Percentiles rank a stretch among this genome's conserved stretches.
These are phyloP conservation scores for Metaphire vulgaris DNA, from an alignment of 1,140 invertebrate species.

Conservation along the genomic window DNA sequence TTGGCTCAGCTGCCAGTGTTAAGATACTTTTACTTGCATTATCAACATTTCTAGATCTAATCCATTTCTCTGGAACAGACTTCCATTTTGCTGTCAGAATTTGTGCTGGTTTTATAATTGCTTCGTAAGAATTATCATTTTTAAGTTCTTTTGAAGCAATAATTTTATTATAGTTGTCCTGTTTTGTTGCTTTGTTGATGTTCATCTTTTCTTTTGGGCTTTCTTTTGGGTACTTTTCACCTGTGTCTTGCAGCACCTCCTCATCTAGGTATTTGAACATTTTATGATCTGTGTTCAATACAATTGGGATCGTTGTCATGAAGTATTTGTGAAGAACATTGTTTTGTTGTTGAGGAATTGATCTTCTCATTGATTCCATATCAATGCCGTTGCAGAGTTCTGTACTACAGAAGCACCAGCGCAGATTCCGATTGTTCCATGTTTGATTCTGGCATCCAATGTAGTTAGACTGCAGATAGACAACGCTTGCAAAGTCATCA, in stretches of 20 bases:
- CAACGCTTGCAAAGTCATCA: slow-evolving; percentile 11
- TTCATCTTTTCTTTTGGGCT: too few relatives aligned
- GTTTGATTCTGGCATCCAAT: slow-evolving; percentile 23
- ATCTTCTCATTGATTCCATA: neutral
- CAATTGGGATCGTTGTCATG: neutral
- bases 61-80: too few relatives aligned
- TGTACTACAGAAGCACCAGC: slow-evolving; percentile 21
- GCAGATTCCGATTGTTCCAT: slow-evolving; percentile 20
- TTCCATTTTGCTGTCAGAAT: too few relatives aligned
- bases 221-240: too few relatives aligned
- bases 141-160: too few relatives aligned
- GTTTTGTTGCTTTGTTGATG: too few relatives aligned
- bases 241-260: neutral
- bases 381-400: slow-evolving; percentile 22
- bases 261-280: neutral
- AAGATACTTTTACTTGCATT: too few relatives aligned
- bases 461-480: neutral
- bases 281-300: neutral
- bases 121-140: too few relatives aligned
- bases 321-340: neutral
- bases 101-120: too few relatives aligned
- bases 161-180: too few relatives aligned
- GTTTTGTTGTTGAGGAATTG: neutral
- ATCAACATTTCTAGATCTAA: too few relatives aligned
- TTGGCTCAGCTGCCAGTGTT: too few relatives aligned